These are phyloP conservation scores for Gallinago paraguaiae DNA, from an alignment of 2,113 vertebrate genomes.

Conservation along the genomic window DNA sequence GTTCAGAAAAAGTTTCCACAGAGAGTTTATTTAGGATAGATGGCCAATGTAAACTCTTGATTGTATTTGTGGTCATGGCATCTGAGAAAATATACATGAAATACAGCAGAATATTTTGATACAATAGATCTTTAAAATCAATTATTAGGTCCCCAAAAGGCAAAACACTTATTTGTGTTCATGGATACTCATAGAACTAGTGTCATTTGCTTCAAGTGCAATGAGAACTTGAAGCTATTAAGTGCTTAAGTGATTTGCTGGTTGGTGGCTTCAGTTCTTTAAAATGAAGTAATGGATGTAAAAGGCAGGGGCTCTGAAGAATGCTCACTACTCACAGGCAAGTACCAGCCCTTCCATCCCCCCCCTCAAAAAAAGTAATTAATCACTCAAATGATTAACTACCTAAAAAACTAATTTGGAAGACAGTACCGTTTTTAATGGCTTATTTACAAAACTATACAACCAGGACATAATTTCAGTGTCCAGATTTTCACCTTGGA, in stretches of 20 bases:
- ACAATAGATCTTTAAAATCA: background rate
- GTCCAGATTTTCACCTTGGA: slow-evolving; percentile 29
- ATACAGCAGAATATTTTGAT: background rate
- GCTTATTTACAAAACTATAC: slow-evolving; percentile 36
- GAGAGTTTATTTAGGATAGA: background rate
- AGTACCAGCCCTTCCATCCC: no score
- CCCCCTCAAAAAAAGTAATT: background rate
- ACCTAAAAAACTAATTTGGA: slow-evolving; percentile 42
- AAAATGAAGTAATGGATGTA: background rate
- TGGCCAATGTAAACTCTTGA: background rate
- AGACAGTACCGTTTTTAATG: slow-evolving; percentile 13
- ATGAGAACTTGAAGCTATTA: background rate
- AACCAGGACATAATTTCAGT: slow-evolving; percentile 29
- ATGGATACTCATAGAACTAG: background rate
- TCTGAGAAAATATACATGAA: background rate
- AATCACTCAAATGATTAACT: background rate
- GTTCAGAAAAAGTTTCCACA: background rate
- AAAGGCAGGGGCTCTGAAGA: background rate
- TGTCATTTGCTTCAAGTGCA: background rate
- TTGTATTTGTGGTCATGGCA: background rate
- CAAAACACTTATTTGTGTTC: background rate
- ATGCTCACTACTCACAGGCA: background rate
- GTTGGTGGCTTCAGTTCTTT: background rate
- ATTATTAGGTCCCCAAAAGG: background rate
- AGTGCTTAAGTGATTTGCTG: background rate